phyloP scores from a whole-genome alignment of 2,113 vertebrate genomes.

The Halcyon senegalensis region DNA sequence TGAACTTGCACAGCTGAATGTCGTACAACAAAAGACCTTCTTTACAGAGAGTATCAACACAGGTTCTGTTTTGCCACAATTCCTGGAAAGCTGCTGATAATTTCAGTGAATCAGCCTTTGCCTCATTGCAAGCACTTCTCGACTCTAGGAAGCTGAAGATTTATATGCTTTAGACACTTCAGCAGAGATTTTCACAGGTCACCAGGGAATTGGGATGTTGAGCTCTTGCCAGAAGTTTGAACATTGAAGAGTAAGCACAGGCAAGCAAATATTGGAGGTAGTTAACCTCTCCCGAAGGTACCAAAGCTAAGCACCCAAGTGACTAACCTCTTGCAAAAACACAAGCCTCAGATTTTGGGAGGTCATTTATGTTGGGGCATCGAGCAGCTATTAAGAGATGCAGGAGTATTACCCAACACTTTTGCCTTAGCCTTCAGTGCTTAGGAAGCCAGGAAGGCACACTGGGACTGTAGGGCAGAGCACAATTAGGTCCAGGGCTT shows the following conservation, averaged over 20 bases:
- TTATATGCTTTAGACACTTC: not conserved
- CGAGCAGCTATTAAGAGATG: not conserved
- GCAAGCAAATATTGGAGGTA: constrained; percentile 5
- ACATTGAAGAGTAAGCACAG: not conserved
- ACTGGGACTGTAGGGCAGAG: not conserved
- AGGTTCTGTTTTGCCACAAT: not conserved
- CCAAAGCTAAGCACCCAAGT: not conserved
- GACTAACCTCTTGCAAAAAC: not conserved
- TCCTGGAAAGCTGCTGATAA: not conserved
- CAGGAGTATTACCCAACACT: not conserved
- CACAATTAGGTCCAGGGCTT: not conserved
- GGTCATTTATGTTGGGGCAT: not conserved
- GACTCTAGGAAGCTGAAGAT: not conserved
- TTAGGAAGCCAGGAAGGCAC: not conserved
- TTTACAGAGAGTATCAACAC: not conserved
- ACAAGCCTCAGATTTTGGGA: not conserved
- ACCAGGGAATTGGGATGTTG: not conserved
- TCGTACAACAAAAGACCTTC: not conserved
- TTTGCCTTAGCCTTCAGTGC: not conserved
- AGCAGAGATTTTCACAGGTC: not conserved
- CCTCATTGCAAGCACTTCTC: not conserved
- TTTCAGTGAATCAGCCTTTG: not conserved
- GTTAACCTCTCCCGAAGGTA: not conserved
- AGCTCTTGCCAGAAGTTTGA: not conserved
- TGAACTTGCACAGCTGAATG: not conserved